Conservation (phyloP, 2,888 invertebrate species). For the Philonicus albiceps region DNA sequence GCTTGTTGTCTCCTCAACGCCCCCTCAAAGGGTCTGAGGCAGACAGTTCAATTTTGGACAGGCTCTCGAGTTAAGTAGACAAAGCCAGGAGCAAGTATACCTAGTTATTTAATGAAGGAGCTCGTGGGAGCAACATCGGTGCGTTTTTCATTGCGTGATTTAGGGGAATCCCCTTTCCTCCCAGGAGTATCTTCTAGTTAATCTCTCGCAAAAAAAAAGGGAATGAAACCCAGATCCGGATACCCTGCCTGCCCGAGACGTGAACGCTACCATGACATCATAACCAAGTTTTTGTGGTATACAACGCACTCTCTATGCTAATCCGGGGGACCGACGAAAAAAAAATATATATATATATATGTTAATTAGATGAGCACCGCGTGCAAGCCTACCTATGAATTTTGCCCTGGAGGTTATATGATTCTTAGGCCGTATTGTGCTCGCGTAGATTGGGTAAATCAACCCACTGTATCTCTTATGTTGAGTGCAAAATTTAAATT, state of each 20-base stretch:
- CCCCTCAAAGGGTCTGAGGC: background rate
- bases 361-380: background rate
- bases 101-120: background rate
- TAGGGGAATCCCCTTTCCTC: background rate
- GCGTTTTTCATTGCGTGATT: background rate
- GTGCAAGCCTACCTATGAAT: background rate
- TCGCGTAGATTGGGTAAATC: background rate
- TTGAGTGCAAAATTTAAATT: background rate
- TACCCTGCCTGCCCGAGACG: background rate
- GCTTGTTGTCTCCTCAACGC: background rate
- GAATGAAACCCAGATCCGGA: background rate
- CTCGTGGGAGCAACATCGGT: background rate
- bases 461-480: background rate
- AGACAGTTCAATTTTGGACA: background rate
- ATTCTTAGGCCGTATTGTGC: background rate
- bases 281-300: background rate
- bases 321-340: background rate
- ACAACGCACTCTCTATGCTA: background rate
- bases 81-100: background rate
- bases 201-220: background rate
- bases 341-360: too few relatives aligned
- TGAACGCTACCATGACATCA: background rate
- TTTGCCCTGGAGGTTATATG: background rate
- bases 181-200: background rate
- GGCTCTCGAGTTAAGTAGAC: background rate